Evolutionary conservation across 1,140 invertebrate species (phyloP), one percentile per base, ranked within the genome.

Genomic region (Papilio aristodemus): DNA sequence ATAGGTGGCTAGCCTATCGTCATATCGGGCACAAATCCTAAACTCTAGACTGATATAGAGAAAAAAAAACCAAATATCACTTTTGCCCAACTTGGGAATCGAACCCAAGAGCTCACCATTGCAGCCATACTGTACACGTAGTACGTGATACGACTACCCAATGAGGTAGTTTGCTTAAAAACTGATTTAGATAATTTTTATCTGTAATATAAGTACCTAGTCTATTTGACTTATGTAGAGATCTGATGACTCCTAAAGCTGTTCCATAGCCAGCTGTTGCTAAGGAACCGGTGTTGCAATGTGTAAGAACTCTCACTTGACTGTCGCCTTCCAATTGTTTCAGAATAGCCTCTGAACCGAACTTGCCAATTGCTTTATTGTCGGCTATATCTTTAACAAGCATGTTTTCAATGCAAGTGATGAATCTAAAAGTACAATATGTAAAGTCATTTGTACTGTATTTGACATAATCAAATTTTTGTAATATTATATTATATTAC

Each of bases 261-360:
- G 99, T 99, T 4, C 99, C 99, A 92, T 98, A 99, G 8, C 97
- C 98, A 70, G 97, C 97, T 27, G 99, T 99, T 1, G 99, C 99
- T 72, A 99, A 92, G 7, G 97, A 98, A 0, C 99, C 99, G 10
- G 99, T 99, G 88, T 99, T 99, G 85, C 99, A 99, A 86, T 99
- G 98, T 3, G 99, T 99, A 1, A 99, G 89, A 11, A 99, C 92
- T 62, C 93, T 92, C 0, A 97, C 93, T 43, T 89, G 79, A 25
- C 91, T 91, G 76, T 94, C 94, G 0, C 92, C 90, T 50, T 92
- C 77, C n/a, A 90, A 80, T 50, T 72, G 83, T 37, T 90, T 89
- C 5, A 97, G 78, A 78, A 99, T 97, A 73, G 95, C 93, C 67
- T 95, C 92, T 36, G 96, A 96, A 58, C 98, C 98, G 92, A 93